phyloP scores from a whole-genome alignment of 2,888 invertebrate genomes.

The Blastobasis adustella region DNA sequence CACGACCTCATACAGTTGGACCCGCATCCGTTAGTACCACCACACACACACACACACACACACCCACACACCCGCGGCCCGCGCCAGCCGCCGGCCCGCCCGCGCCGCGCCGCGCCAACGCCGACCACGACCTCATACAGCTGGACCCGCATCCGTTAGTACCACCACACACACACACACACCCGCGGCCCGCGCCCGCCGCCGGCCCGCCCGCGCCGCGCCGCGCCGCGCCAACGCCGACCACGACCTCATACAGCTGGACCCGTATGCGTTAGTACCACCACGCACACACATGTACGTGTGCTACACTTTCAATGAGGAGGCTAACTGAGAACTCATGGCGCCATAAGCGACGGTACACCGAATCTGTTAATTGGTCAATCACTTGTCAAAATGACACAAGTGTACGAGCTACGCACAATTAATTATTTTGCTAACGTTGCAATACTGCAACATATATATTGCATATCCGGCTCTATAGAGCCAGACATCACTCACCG shows the following conservation, averaged over 20 bases:
- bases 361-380: too few species aligned
- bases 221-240: constrained; percentile 60
- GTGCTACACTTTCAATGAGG: too few species aligned
- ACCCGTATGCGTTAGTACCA: constrained; percentile 76
- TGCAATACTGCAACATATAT: too few species aligned
- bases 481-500: too few species aligned
- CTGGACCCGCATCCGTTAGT: constrained; percentile 83
- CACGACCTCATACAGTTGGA: constrained; percentile 98
- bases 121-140: constrained; percentile 95
- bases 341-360: too few species aligned
- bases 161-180: constrained; percentile 1
- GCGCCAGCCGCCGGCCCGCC: constrained; percentile 51
- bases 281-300: not conserved
- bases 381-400: too few species aligned
- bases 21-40: constrained; percentile 71
- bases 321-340: too few species aligned
- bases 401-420: too few species aligned
- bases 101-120: constrained; percentile 21
- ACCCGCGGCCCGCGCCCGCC: constrained; percentile 53
- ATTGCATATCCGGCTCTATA: too few species aligned
- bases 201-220: constrained; percentile 41
- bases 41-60: constrained; percentile 1
- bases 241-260: constrained; percentile 97
- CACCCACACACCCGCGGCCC: constrained; percentile 43
- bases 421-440: too few species aligned